Conservation (phyloP, 2,888 invertebrate species). For the Drosophila quinaria region DNA sequence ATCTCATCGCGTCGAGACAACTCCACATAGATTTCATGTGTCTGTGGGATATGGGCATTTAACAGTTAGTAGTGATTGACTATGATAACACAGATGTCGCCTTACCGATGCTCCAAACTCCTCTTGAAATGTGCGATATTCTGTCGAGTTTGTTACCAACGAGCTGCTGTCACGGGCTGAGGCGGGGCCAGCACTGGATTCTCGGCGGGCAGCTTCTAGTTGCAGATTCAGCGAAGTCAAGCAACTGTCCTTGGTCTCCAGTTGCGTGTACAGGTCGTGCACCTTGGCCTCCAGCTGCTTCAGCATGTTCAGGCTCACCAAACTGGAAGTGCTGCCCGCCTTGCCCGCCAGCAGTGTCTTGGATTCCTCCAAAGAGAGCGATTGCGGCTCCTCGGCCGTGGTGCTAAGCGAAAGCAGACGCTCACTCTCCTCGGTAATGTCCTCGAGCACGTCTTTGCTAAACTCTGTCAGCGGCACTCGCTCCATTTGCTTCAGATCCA, state of each 20-base stretch:
- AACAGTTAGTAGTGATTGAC: background rate
- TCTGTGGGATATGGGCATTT: constrained; percentile 85
- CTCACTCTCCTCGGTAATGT: constrained; percentile 86
- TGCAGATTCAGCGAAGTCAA: constrained; percentile 83
- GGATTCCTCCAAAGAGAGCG: constrained; percentile 69
- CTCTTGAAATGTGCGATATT: constrained; percentile 90
- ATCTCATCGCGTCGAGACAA: constrained; percentile 89
- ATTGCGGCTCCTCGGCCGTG: constrained; percentile 80
- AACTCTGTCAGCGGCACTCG: constrained; percentile 81
- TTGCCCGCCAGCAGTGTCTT: constrained; percentile 60
- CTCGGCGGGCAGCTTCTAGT: constrained; percentile 76
- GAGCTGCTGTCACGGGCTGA: constrained; percentile 85
- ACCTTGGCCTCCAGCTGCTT: constrained; percentile 83
- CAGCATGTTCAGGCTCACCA: constrained; percentile 82
- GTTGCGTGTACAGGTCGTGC: constrained; percentile 80
- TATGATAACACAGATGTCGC: background rate
- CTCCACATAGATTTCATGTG: constrained; percentile 90
- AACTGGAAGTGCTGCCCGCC: constrained; percentile 57
- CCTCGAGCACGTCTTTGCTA: constrained; percentile 84
- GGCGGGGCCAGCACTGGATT: constrained; percentile 72
- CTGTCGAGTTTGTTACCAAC: constrained; percentile 87
- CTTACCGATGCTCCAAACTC: constrained; percentile 90
- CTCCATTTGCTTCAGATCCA: constrained; percentile 84
- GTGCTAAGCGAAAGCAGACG: constrained; percentile 75
- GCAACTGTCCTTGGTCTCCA: constrained; percentile 83